Conservation (phyloP, 2,888 invertebrate species). For the Apamea monoglypha region DNA sequence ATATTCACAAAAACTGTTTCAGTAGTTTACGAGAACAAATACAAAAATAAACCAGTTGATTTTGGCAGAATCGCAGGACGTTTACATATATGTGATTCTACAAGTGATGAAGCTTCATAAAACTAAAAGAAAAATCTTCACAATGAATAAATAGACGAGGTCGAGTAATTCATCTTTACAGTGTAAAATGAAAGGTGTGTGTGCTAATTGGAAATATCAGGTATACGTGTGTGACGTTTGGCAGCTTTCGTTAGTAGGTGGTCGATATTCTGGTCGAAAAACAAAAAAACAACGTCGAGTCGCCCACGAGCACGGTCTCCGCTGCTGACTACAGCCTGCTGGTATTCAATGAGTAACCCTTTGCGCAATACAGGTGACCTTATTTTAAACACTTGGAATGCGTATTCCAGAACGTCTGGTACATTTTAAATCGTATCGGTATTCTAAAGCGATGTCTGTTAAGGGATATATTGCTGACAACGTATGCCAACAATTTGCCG, state of each 20-base stretch:
- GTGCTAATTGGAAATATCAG: constrained; percentile 58
- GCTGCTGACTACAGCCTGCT: constrained; percentile 76
- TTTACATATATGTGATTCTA: background rate
- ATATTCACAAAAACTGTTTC: constrained; percentile 42
- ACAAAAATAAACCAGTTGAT: constrained; percentile 44
- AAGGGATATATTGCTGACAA: constrained; percentile 20
- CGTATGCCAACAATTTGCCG: constrained; percentile 20
- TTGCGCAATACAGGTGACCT: constrained; percentile 84
- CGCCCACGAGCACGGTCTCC: constrained; percentile 74
- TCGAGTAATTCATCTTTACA: constrained; percentile 33
- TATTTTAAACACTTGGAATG: constrained; percentile 72
- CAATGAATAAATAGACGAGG: constrained; percentile 14
- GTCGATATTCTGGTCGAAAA: constrained; percentile 81
- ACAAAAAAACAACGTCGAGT: constrained; percentile 73
- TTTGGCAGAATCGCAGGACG: constrained; percentile 37
- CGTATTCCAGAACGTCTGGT: constrained; percentile 47
- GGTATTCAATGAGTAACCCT: constrained; percentile 83
- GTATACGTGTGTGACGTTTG: constrained; percentile 67
- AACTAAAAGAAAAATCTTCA: constrained; percentile 27
- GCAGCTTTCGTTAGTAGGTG: constrained; percentile 80
- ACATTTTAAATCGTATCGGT: constrained; percentile 40
- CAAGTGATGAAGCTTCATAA: constrained; percentile 14
- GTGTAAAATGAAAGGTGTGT: constrained; percentile 43
- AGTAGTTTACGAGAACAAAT: constrained; percentile 38
- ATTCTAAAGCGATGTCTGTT: constrained; percentile 30